Base-by-base conservation (phyloP, 2,888 invertebrate genomes). In the Thymelicus sylvestris region DNA sequence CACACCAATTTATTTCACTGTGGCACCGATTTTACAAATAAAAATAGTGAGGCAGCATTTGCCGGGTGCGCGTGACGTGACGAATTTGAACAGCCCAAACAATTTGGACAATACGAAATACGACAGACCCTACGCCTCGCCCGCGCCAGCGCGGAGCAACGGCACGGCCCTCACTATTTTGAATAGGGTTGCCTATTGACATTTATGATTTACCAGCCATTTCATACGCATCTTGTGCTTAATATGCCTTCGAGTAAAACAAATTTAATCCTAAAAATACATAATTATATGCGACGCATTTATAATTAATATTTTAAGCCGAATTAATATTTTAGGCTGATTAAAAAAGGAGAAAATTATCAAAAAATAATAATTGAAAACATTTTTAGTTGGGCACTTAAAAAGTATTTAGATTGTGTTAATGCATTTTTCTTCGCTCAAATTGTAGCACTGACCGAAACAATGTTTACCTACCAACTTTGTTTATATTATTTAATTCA, bases 71-170 rank as follows among this genome's bases (percentile, higher is more conserved):
- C 85, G 85, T 82, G 84, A 84, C 82, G 85, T 59, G 83, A 84
- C 82, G 84, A 87, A 87, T 89, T 89, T 86, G 82, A 86, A 87
- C 86, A 85, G 86, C 84, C 82, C 84, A 82, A 86, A 85, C 88
- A 86, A 86, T 87, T 88, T 85, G 82, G 82, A 89, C 88, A 88
- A 87, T 86, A 83, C 83, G 81, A 76, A 88, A 87, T 86, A 83
- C 83, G 81, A 76, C 73, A 80, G 82, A 79, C 82, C 82, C 83
- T 82, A 80, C 75, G 78, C 81, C 82, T 78, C 78, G 74, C 75
- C 74, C 78, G 76, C 82, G 66, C 55, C 60, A 31, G 31, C 31
- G 31, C 31, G 31, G 31, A 31, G 31, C 31, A 31, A 31, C 31
- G 19, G 2, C 19, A 19, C 47, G 39, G 66, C 55, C 24, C 55